A percentile compares a stretch with the other conserved stretches of the same genome.
These are phyloP conservation scores for Eumeta japonica DNA, from an alignment of 1,140 invertebrate species.

Conservation along the genomic window DNA sequence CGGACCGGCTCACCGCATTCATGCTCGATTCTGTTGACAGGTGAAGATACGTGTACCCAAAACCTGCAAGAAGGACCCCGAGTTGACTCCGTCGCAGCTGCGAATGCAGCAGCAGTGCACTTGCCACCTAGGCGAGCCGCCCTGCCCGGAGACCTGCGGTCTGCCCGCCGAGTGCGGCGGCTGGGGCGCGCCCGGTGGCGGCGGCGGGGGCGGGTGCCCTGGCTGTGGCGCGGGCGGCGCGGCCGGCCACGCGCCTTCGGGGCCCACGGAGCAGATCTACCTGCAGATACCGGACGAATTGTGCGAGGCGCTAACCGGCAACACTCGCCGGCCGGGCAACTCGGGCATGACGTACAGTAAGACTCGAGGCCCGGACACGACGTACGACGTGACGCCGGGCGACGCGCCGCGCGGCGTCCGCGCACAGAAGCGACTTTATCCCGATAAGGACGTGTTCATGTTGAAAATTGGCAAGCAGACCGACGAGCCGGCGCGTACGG, in stretches of 20 bases:
- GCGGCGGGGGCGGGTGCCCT: too few relatives aligned
- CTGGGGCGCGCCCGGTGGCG: slow-evolving; percentile 16
- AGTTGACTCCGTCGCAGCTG: slow-evolving; percentile 36
- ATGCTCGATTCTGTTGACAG: slow-evolving; percentile 11
- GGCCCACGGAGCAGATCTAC: too few relatives aligned
- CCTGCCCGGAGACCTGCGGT: slow-evolving; percentile 43
- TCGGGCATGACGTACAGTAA: slow-evolving; percentile 37
- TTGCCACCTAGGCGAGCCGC: slow-evolving; percentile 34
- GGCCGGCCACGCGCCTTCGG: too few relatives aligned
- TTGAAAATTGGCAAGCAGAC: slow-evolving; percentile 48
- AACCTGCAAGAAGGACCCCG: slow-evolving; percentile 37
- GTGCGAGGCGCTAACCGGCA: slow-evolving; percentile 34
- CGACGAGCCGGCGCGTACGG: slow-evolving; percentile 44
- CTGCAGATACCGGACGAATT: slow-evolving; percentile 46
- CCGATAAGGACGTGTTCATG: slow-evolving; percentile 45
- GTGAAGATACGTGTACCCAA: slow-evolving; percentile 48
- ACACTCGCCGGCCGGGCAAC: slow-evolving; percentile 27
- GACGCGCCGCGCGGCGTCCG: slow-evolving; percentile 41
- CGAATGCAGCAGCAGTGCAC: slow-evolving; percentile 41
- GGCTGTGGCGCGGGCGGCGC: too few relatives aligned
- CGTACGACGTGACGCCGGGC: slow-evolving; percentile 38
- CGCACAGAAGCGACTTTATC: slow-evolving; percentile 42
- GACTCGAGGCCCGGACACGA: slow-evolving; percentile 21
- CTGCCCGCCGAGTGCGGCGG: slow-evolving; percentile 15
- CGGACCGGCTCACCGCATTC: neutral